Evolutionary conservation across 2,888 invertebrate species (phyloP), one percentile per base, ranked within the genome.

Genomic region (Acleris laterana): DNA sequence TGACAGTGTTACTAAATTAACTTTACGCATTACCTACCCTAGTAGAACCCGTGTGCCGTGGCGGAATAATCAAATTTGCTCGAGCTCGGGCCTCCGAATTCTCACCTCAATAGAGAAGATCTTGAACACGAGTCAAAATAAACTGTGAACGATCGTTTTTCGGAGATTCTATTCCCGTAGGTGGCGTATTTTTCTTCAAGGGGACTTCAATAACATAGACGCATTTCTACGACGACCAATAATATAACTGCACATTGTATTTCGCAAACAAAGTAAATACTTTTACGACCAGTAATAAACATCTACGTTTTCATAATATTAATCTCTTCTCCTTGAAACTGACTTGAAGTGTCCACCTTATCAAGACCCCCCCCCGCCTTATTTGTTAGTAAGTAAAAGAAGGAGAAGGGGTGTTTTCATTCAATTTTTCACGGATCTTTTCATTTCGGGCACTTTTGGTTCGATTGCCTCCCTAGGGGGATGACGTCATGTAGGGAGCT

Each of bases 41-140:
- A n/a, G n/a, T 19, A 38, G 58, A 44, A 60, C 22, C 56, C 75
- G 74, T 72, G 71, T 70, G 73, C 60, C 71, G 72, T 77, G 69
- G 76, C 70, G 77, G 75, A 80, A 81, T 83, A 81, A 83, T 81
- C 74, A 74, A 77, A 78, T 81, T 80, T 71, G 75, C 77, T 73
- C 75, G 74, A 75, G 72, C 73, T 72, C 73, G 68, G 52, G 68
- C 71, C 13, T 38, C 38, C 13, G 1, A 38, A 38, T 38, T 38
- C 38, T 38, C 38, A 38, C 38, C 38, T 38, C 11, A 38, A 38
- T 38, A 38, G 38, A 38, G 13, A 38, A 38, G 11, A 38, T 38
- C 32, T 38, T 0, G 32, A 38, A 11, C 38, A 38, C 38, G 38
- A 38, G 38, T 38, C 13, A 38, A 38, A 38, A 38, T 13, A 4